Percentiles rank a stretch among this genome's conserved stretches.
Conservation (phyloP, 2,113 vertebrate species). For the Alouatta palliata region DNA sequence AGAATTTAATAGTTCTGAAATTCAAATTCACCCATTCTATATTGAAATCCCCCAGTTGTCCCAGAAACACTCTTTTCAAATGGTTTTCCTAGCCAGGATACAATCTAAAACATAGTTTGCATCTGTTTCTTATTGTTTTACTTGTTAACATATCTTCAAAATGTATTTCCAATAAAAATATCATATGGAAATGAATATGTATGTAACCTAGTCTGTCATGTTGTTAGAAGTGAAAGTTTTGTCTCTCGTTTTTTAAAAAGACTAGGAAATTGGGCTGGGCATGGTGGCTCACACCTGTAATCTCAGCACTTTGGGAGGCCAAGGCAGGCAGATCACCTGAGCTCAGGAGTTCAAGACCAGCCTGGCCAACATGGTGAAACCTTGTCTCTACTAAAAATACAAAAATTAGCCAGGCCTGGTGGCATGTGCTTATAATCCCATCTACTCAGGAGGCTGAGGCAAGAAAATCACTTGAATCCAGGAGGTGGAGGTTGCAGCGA, state of each 20-base stretch:
- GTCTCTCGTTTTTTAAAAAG: not conserved
- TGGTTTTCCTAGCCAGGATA: not conserved
- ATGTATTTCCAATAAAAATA: constrained; percentile 12
- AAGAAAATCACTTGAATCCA: too few species aligned
- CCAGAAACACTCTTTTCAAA: not conserved
- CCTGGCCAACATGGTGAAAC: too few species aligned
- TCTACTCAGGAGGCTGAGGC: too few species aligned
- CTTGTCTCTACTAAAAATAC: too few species aligned
- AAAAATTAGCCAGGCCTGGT: too few species aligned
- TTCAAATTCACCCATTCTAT: not conserved
- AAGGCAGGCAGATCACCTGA: too few species aligned
- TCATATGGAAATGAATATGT: not conserved
- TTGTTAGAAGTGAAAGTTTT: constrained; percentile 12
- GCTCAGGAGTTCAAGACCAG: too few species aligned
- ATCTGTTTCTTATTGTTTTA: not conserved
- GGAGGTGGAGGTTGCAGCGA: too few species aligned
- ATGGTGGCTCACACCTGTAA: too few species aligned
- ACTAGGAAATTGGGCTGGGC: not conserved
- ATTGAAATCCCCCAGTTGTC: not conserved
- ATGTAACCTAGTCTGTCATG: not conserved
- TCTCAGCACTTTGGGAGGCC: too few species aligned
- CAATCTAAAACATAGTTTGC: not conserved
- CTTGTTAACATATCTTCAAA: not conserved
- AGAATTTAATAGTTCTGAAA: not conserved
- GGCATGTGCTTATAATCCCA: too few species aligned